These are phyloP conservation scores for Rhynchonycteris naso DNA, from an alignment of 2,797 vertebrate species.

Conservation along the genomic window DNA sequence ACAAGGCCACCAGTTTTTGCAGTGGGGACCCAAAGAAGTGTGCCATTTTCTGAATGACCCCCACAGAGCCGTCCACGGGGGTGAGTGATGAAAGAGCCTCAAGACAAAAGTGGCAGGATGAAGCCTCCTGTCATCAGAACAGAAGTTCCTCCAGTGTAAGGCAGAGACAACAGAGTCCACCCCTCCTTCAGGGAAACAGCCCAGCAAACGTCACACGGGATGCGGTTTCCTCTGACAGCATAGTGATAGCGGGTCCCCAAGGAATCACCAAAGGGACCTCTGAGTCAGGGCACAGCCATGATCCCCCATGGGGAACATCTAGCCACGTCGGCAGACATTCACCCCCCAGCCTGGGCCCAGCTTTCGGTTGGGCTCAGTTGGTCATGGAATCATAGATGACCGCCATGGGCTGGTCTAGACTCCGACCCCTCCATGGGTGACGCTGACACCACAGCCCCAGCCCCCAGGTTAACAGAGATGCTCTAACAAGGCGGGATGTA, in stretches of 20 bases:
- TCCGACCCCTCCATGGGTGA: not conserved
- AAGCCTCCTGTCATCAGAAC: too few relatives aligned
- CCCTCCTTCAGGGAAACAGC: not conserved
- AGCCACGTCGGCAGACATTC: not conserved
- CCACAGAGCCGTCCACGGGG: not conserved
- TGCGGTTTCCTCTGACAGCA: accelerated
- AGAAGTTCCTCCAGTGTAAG: not conserved
- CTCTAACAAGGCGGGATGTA: not conserved
- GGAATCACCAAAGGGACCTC: not conserved
- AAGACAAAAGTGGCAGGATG: accelerated
- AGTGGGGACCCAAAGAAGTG: not conserved
- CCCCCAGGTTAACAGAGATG: not conserved
- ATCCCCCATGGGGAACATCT: accelerated
- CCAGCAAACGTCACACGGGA: not conserved
- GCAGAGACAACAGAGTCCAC: not conserved
- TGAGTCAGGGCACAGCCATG: not conserved
- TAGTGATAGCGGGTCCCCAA: accelerated
- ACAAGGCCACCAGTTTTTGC: not conserved
- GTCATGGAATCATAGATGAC: not conserved
- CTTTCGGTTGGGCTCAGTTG: not conserved
- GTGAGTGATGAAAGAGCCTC: too few relatives aligned
- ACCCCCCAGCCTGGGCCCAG: too few relatives aligned
- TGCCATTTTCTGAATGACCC: not conserved
- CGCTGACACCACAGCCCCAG: accelerated
- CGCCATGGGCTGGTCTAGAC: not conserved